Base-by-base conservation (phyloP, 2,797 vertebrate genomes). In the Antennarius maculatus region DNA sequence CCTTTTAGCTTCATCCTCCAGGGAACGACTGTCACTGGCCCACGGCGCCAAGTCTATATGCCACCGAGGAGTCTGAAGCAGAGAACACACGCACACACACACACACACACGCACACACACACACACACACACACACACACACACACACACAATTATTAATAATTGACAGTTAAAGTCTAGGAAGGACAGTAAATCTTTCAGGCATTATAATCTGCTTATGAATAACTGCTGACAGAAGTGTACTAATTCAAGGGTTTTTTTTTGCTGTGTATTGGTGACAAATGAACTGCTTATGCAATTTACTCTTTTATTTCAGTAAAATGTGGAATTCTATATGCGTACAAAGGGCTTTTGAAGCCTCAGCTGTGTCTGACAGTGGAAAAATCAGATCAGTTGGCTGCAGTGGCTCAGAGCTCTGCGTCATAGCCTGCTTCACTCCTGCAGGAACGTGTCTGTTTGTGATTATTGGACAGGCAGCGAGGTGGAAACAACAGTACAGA, bases 31-130 rank as follows among this genome's bases (percentile, higher is more conserved):
- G 41, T 93, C 83, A 60, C 92, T 89, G 68, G 95, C 96, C 97
- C 96, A 98, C 0, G 96, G 96, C 15, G 98, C 93, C 43, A 98
- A 88, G 16, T 94, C 89, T 69, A 99, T 95, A 48, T 92, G 96
- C 97, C 97, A 98, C 48, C 95, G 93, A 42, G 88, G 74, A 73
- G 85, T 54, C 97, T 98, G 82, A 3, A 81, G 86, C 7, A 31
- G 9, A 71, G 59, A 43, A 57, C 37, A 59, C 37, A 72, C 29
- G 54, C 43, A 54, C 58, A 59, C 50, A 66, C 56, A 23, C 49
- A 65, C 51, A 49, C 42, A 63, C 41, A 49, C 59, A 64, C 51
- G 69, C 59, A 48, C 31, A 4, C 31, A 34, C 31, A 4, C 31
- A 34, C 31, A 34, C 31, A 34, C 31, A 34, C 31, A 34, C 31